Evolutionary conservation across 1,140 invertebrate genomes (phyloP), one percentile per base, ranked within the genome.

Genomic region (Mycetomoellerius zeteki): DNA sequence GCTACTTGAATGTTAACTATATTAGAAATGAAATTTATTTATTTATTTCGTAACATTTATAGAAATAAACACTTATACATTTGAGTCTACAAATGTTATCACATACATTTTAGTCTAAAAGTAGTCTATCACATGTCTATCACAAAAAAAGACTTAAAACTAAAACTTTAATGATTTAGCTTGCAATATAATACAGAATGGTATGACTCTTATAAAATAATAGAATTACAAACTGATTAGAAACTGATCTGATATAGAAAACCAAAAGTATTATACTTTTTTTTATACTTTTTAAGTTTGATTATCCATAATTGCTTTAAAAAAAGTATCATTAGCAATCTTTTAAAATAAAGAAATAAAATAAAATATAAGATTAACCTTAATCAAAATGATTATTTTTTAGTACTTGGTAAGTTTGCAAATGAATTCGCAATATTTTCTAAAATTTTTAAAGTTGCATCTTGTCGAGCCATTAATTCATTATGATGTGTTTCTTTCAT

Each of bases 401-500:
- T 27, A 50, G 14, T 52, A 52, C 30, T 54, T 72, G 16, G 5
- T 72, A 64, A 60, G 21, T 69, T 69, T 69, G 67, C 67, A 69
- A 69, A 72, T 54, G 47, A 52, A 72, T 52, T 30, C n/a, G 69
- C 69, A 72, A 72, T 72, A 30, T 72, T 52, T 72, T 72, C 24
- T 54, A 72, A 72, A 72, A 72, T 72, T 72, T 54, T 52, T 72
- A 72, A 4, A 52, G 69, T 24, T 72, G 47, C 69, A 72, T 72
- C 69, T 72, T 72, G 47, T 72, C 24, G 69, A 30, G 47, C 16
- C n/a, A 72, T 50, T 54, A 72, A 54, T 16, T 72, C 50, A 54
- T 30, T 52, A 54, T 54, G 47, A 72, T 8, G 47, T 72, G 12
- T 54, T 30, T 72, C 69, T 54, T 33, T 72, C 1, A 30, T 52